phyloP scores from a whole-genome alignment of 35 echinoderm and acorn worm species.

The Nesometra sesokonis region DNA sequence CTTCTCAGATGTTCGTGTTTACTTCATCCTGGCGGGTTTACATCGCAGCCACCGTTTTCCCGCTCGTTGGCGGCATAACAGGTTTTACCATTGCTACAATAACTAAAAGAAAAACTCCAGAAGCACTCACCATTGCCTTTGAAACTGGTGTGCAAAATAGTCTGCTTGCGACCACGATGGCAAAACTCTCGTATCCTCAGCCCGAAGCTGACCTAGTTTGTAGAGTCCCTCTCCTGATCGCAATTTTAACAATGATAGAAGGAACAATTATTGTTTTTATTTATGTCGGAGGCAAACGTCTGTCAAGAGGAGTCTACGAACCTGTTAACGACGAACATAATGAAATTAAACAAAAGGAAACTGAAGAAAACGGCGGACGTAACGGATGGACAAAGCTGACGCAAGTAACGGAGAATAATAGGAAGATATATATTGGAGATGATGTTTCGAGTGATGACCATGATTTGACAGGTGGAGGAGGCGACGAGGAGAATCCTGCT shows the following conservation, averaged over 20 bases:
- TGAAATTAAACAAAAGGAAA: background rate
- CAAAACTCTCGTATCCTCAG: constrained; percentile 24
- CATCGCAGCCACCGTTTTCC: constrained; percentile 15
- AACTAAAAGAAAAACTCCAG: constrained; percentile 5
- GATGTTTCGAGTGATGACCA: background rate
- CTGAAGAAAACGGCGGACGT: background rate
- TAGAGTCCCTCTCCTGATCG: constrained; percentile 24
- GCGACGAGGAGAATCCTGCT: no score
- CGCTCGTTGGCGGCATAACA: constrained; percentile 18
- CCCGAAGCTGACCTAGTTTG: constrained; percentile 35
- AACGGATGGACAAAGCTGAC: background rate
- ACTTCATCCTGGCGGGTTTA: background rate
- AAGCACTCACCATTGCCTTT: constrained; percentile 35
- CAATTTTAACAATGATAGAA: constrained; percentile 34
- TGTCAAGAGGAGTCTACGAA: background rate
- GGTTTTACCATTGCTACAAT: constrained; percentile 23
- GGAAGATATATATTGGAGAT: background rate
- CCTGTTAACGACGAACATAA: background rate
- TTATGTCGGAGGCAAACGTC: background rate
- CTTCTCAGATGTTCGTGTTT: constrained; percentile 27
- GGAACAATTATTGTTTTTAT: constrained; percentile 14
- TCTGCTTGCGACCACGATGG: constrained; percentile 25
- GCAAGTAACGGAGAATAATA: background rate
- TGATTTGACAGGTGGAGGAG: background rate
- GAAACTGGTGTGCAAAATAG: constrained; percentile 54